Evolutionary conservation across 2,888 invertebrate genomes (phyloP), one percentile per base, ranked within the genome.

Genomic region (Palloptera scutellata): DNA sequence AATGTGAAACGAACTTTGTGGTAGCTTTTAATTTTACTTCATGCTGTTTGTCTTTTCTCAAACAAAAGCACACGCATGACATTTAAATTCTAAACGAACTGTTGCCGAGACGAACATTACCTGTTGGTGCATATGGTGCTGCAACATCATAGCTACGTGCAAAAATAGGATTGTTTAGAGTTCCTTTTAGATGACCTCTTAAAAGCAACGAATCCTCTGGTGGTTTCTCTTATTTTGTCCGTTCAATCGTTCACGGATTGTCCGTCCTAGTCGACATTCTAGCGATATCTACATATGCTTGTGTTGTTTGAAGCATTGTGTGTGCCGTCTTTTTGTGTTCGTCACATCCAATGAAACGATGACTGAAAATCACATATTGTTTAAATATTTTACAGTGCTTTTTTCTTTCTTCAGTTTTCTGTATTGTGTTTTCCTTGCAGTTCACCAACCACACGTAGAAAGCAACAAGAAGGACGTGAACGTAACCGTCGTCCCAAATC

Each of bases 401-500:
- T n/a, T 20, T n/a, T 19, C 11, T 62, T 43, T 52, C 17, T 0
- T 40, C 57, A 19, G 19, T 52, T 52, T 52, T 52, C 0, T 55
- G 9, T 54, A 54, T 42, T 15, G 1, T 53, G 30, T 41, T 61
- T 61, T 40, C 6, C 52, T 72, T 76, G n/a, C 75, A 83, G 83
- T 64, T 78, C 82, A 45, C 79, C 81, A 67, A 73, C 75, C 67
- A 80, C 79, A 71, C 79, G 83, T 70, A 79, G 81, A 67, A 80
- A 81, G 68, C 82, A 80, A 65, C 81, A 81, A 72, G 79, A 78
- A 69, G 81, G 78, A 67, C 79, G 81, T 70, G 83, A 84, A 70
- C 78, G 83, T 52, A 83, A 76, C 74, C 79, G 82, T 64, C 81
- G 84, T 61, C 83, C 82, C 60, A 82, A 84, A 74, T 78, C 81